These are phyloP conservation scores for Bovichtus diacanthus DNA, from an alignment of 2,797 vertebrate species.

Conservation along the genomic window DNA sequence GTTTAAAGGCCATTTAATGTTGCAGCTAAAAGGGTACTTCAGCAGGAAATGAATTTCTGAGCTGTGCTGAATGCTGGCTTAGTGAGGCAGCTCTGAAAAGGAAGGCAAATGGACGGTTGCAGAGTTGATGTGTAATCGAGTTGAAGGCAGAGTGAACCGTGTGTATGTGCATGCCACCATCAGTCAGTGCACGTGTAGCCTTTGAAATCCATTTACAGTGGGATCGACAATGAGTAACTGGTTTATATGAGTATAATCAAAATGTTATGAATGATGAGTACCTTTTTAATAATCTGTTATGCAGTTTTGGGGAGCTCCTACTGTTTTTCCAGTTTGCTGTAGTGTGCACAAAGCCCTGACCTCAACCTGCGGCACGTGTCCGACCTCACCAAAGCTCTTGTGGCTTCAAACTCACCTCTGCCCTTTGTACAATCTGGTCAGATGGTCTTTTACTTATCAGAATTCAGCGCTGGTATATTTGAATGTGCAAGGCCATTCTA, in stretches of 20 bases:
- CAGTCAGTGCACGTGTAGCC: not conserved
- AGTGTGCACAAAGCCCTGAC: too few species aligned
- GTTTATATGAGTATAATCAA: too few species aligned
- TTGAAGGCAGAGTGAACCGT: not conserved
- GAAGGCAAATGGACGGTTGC: conserved; percentile 17
- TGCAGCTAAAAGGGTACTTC: conserved; percentile 40
- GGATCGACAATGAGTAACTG: not conserved
- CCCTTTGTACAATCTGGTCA: too few species aligned
- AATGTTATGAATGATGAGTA: too few species aligned
- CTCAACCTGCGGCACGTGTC: too few species aligned
- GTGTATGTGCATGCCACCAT: conserved; percentile 1
- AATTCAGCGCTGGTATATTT: too few species aligned
- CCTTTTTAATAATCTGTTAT: not conserved
- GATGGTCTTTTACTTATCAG: too few species aligned
- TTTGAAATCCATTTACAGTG: conserved; percentile 23
- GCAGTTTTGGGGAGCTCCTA: not conserved
- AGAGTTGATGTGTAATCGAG: conserved; percentile 27
- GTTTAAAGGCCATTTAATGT: conserved; percentile 57
- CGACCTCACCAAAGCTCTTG: too few species aligned
- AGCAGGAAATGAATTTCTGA: conserved; percentile 46
- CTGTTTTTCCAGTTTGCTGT: not conserved
- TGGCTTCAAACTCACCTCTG: too few species aligned
- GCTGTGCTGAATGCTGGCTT: conserved; percentile 17
- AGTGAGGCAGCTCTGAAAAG: conserved; percentile 21
- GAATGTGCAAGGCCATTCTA: too few species aligned